Evolutionary conservation across 1,140 invertebrate species (phyloP), one percentile per base, ranked within the genome.

Genomic region (Glomeris maerens): DNA sequence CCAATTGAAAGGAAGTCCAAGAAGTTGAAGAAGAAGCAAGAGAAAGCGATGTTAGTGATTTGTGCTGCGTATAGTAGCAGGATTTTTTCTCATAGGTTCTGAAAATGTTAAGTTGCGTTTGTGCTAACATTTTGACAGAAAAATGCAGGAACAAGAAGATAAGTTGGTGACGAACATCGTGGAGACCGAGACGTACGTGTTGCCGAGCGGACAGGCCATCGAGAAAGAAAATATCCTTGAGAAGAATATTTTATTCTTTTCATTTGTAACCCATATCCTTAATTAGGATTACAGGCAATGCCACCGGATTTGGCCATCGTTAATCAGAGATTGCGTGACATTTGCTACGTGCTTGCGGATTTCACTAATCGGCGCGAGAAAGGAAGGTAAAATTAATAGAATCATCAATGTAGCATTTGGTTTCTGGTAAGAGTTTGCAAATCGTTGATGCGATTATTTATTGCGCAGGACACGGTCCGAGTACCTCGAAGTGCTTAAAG

Each of bases 291-390:
- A 42, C 40, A 4, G 10, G 5, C 17, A 21, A 5, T 21, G 20
- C 4, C 4, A 5, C 72, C 79, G 21, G 84, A 82, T 62, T 67
- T 95, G 13, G 78, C 84, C 61, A 80, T 91, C 57, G 73, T 96
- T 4, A 83, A 91, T 64, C 83, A 90, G 60, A 75, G 92, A 61
- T 95, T 97, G 42, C 81, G 85, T 56, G 93, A 97, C 65, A 74
- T 93, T 39, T 72, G 88, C 13, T 72, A 80, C 57, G 86, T 97
- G 14, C 70, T 98, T 28, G 77, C 80, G 13, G 89, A 98, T 69
- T 98, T 98, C 61, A 86, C 78, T 54, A 79, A 75, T 46, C 70
- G 84, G 46, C 76, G 84, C 52, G 79, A 93, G 63, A 65, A 74
- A 23, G 78, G 78, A 26, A 77, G 69, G 73, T 78, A 66, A n/a